phyloP scores from a whole-genome alignment of 2,113 vertebrate genomes.

The Sceloporus tristichus region DNA sequence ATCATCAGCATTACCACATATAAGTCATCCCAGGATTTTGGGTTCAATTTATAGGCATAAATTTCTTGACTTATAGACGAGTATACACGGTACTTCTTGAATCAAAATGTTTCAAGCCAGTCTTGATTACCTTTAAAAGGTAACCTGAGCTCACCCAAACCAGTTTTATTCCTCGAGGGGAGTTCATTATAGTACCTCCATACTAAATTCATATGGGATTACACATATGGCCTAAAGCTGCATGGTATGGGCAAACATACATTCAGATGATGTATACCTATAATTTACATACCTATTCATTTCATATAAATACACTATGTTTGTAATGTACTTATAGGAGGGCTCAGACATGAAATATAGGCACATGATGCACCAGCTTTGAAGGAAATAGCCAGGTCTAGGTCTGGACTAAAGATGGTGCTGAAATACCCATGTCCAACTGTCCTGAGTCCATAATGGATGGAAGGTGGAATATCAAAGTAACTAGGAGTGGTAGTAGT shows the following conservation, averaged over 20 bases:
- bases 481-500: neutral
- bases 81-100: neutral
- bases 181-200: too few relatives aligned
- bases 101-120: neutral
- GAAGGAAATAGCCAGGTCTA: neutral
- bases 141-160: neutral
- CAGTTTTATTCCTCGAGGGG: too few relatives aligned
- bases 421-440: neutral
- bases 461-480: neutral
- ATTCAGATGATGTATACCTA: neutral
- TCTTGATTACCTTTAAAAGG: neutral
- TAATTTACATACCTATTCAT: too few relatives aligned
- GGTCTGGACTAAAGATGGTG: neutral
- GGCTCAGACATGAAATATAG: neutral
- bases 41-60: too few relatives aligned
- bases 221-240: too few relatives aligned
- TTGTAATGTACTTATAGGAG: neutral
- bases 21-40: too few relatives aligned
- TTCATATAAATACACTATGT: neutral
- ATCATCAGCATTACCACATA: too few relatives aligned
- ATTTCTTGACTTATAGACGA: too few relatives aligned
- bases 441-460: neutral
- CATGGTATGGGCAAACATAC: too few relatives aligned
- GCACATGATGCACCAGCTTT: neutral
- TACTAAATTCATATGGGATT: too few relatives aligned